Evolutionary conservation across 1,140 invertebrate genomes (phyloP).

Genomic region (Brachionus calyciflorus): DNA sequence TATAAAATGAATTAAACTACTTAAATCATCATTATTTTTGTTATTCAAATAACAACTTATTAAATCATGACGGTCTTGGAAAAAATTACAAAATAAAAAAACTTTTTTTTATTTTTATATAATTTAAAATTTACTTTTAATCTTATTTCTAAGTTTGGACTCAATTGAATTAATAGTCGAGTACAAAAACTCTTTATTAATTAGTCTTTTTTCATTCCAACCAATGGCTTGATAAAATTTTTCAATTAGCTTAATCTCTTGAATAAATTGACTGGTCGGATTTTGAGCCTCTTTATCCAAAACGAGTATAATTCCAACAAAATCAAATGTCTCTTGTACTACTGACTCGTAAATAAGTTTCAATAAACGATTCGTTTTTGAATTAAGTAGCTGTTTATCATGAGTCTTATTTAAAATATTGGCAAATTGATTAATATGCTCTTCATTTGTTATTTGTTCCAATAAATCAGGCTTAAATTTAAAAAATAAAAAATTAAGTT

Average conservation of each 20-base stretch:
- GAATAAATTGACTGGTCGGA: conserved; percentile 6
- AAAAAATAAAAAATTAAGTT: too few relatives aligned
- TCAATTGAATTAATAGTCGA: conserved; percentile 23
- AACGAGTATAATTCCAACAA: conserved; percentile 36
- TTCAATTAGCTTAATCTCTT: conserved; percentile 21
- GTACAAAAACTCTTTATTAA: conserved; percentile 34
- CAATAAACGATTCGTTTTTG: conserved; percentile 34
- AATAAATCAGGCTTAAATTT: conserved; percentile 28
- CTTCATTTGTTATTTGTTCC: conserved; percentile 35
- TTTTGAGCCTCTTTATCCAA: conserved; percentile 30
- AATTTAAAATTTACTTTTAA: conserved; percentile 46
- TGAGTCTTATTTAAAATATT: conserved; percentile 27
- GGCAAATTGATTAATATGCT: conserved; percentile 43
- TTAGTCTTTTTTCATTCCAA: background rate
- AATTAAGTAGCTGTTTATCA: background rate
- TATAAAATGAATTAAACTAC: background rate
- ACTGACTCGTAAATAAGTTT: conserved; percentile 36
- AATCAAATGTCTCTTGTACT: conserved; percentile 43
- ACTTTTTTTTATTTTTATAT: too few relatives aligned
- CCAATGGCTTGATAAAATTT: conserved; percentile 23
- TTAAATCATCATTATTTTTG: conserved; percentile 1
- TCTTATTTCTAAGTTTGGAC: background rate
- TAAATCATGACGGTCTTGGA: conserved; percentile 18
- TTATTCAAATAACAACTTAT: conserved; percentile 18
- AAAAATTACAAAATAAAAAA: background rate